phyloP scores from a whole-genome alignment of 1,140 invertebrate genomes.

The Procambarus clarkii region DNA sequence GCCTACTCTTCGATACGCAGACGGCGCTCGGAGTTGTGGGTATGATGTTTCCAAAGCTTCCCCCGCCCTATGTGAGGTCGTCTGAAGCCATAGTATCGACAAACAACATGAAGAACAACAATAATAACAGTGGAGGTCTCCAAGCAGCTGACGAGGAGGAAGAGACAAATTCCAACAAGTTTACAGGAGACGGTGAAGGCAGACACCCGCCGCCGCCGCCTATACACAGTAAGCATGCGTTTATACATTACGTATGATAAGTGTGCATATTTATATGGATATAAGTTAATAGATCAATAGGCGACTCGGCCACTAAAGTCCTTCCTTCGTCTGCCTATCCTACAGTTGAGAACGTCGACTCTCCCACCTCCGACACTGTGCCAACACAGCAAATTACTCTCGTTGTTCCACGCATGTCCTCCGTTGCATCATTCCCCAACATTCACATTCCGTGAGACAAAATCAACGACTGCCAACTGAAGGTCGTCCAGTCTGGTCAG shows the following conservation, averaged over 20 bases:
- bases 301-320: no score
- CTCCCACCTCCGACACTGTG: neutral
- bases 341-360: slow-evolving; percentile 29
- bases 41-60: slow-evolving; percentile 11
- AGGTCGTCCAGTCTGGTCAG: slow-evolving; percentile 9
- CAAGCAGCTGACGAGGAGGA: neutral
- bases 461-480: neutral
- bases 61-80: neutral
- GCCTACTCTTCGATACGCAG: slow-evolving; percentile 30
- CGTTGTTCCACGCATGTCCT: slow-evolving; percentile 12
- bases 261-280: no score
- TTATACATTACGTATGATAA: neutral
- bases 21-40: slow-evolving; percentile 26
- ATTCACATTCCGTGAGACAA: slow-evolving; percentile 16
- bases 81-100: neutral
- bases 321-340: neutral
- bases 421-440: neutral
- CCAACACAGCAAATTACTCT: slow-evolving; percentile 21
- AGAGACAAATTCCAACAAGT: neutral
- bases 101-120: slow-evolving; percentile 27
- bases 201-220: slow-evolving; percentile 26
- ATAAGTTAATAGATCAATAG: no score
- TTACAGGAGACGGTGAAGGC: neutral
- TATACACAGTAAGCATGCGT: slow-evolving; percentile 38
- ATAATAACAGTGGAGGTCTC: slow-evolving; percentile 1